Percentiles rank a stretch among this genome's conserved stretches.
Conservation (phyloP, 2,888 invertebrate genomes). For the Drosophila nigritarsus region DNA sequence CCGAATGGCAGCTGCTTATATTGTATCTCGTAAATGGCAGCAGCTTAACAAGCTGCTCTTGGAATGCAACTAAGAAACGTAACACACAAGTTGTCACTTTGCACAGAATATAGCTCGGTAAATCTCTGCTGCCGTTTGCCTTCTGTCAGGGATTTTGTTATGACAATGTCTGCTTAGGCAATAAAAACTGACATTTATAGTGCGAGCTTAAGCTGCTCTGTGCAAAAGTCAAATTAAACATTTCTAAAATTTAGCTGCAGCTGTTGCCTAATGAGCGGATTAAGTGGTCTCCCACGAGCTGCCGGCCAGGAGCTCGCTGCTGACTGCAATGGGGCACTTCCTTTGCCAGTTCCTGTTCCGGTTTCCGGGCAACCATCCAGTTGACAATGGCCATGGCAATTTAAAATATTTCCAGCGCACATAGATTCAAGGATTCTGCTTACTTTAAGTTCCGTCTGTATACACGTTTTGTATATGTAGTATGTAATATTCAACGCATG, state of each 20-base stretch:
- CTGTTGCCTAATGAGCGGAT: slow-evolving; percentile 77
- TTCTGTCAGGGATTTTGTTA: slow-evolving; percentile 20
- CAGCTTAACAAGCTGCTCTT: slow-evolving; percentile 58
- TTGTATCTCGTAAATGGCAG: slow-evolving; percentile 54
- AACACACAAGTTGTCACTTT: slow-evolving; percentile 56
- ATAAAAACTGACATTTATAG: slow-evolving; percentile 57
- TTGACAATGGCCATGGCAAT: slow-evolving; percentile 40
- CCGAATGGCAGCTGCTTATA: slow-evolving; percentile 70
- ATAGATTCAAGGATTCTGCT: slow-evolving; percentile 20
- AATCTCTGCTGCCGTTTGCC: slow-evolving; percentile 18
- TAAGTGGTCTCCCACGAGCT: slow-evolving; percentile 49
- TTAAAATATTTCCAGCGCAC: slow-evolving; percentile 21
- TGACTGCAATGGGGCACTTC: slow-evolving; percentile 43
- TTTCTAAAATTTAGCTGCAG: slow-evolving; percentile 63
- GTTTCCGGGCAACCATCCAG: slow-evolving; percentile 44
- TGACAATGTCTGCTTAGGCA: slow-evolving; percentile 27
- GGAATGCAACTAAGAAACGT: slow-evolving; percentile 60
- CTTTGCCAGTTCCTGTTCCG: slow-evolving; percentile 31
- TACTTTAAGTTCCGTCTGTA: slow-evolving; percentile 27
- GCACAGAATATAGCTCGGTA: slow-evolving; percentile 12
- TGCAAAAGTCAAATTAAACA: slow-evolving; percentile 63
- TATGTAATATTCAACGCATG: slow-evolving; percentile 20
- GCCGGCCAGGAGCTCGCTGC: slow-evolving; percentile 2
- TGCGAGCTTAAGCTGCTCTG: slow-evolving; percentile 11
- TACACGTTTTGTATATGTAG: slow-evolving; percentile 17